Evolutionary conservation across 37 sponge, comb jelly and placozoan species (phyloP), one percentile per base, ranked within the genome.

Genomic region (Hexactinellida sp.): DNA sequence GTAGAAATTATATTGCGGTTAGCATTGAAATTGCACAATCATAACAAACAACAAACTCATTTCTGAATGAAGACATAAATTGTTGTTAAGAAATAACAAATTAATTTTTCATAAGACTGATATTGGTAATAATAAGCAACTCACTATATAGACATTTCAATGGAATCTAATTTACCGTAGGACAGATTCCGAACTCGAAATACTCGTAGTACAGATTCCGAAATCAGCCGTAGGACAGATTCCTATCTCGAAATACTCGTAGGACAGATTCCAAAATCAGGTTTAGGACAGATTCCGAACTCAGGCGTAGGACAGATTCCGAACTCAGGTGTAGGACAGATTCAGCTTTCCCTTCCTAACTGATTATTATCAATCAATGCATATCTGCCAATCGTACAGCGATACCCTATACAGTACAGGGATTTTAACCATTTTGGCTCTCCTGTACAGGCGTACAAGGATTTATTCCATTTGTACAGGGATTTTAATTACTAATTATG

Each of bases 41-140:
- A 63, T 63, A 63, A 63, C 76, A 63, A 63, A 63, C 76, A 63
- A 63, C 25, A 63, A 63, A 63, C 76, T 63, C 76, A 63, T 63
- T 63, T 63, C 76, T 63, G 34, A 63, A 63, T 63, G 76, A 63
- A 63, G 76, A 63, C 76, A n/a, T n/a, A 63, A 63, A 63, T 63
- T 63, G 76, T 63, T 63, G 76, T 63, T 63, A 63, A 63, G 34
- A 63, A 63, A 28, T 23, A 63, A 63, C 76, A 63, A 63, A 25
- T 63, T 63, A 63, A 63, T 63, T 63, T 63, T 63, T 63, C 76
- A 63, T 63, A 63, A 63, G 25, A 63, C 76, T n/a, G 76, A 63
- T 63, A 28, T 63, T 63, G 21, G 76, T 63, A 63, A 63, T 63
- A 28, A 63, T 63, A n/a, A 63, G 13, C 76, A 63, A 63, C 76